phyloP scores from a whole-genome alignment of 2,888 invertebrate genomes.

The Ligdia adustata region DNA sequence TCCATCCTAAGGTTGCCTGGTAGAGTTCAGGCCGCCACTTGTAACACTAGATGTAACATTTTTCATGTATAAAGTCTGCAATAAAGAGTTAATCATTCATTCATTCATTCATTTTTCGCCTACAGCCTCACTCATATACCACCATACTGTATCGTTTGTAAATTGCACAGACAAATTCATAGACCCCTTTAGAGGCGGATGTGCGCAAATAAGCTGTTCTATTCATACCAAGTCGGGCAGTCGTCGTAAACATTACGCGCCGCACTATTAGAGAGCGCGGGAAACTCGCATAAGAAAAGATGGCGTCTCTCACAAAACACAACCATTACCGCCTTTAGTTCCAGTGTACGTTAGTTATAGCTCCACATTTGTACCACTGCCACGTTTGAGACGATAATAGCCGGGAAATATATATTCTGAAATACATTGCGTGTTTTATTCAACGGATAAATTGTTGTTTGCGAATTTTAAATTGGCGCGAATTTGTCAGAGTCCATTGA shows the following conservation, averaged over 20 bases:
- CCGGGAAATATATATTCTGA: slow-evolving; percentile 32
- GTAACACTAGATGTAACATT: too few relatives aligned
- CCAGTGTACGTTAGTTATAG: slow-evolving; percentile 55
- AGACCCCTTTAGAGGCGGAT: too few relatives aligned
- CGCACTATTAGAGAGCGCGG: slow-evolving; percentile 40
- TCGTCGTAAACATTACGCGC: slow-evolving; percentile 12
- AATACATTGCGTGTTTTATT: slow-evolving; percentile 23
- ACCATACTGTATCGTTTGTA: too few relatives aligned
- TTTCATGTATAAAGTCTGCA: too few relatives aligned
- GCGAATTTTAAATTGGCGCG: slow-evolving; percentile 16
- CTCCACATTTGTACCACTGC: slow-evolving; percentile 48
- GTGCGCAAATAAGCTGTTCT: too few relatives aligned
- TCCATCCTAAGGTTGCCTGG: too few relatives aligned
- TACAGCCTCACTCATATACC: too few relatives aligned
- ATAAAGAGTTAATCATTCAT: too few relatives aligned
- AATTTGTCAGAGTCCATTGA: slow-evolving; percentile 16
- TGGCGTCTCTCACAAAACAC: slow-evolving; percentile 54
- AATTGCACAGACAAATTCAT: too few relatives aligned
- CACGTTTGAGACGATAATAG: slow-evolving; percentile 43
- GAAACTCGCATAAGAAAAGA: slow-evolving; percentile 52
- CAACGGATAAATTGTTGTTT: slow-evolving; percentile 20
- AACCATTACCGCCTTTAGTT: slow-evolving; percentile 58
- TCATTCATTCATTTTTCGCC: too few relatives aligned
- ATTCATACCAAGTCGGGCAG: too few relatives aligned
- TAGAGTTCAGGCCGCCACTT: too few relatives aligned